Evolutionary conservation across 2,113 vertebrate genomes (phyloP).

Genomic region (Miniopterus natalensis): DNA sequence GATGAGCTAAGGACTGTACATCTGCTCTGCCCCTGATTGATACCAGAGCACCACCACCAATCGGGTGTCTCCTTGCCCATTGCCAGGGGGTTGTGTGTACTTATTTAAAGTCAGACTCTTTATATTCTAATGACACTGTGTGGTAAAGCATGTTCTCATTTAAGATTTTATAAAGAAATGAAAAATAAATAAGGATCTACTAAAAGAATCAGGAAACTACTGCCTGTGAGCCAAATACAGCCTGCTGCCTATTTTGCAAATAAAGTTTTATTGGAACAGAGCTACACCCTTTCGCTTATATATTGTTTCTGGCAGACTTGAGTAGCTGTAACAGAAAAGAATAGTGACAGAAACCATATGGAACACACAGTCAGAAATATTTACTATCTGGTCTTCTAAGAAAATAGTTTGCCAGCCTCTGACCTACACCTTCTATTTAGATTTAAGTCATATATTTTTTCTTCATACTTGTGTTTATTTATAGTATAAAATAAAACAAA

Average conservation of each 20-base stretch:
- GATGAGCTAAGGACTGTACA: too few relatives aligned
- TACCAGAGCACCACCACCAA: too few relatives aligned
- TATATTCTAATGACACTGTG: neutral
- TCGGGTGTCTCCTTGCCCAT: too few relatives aligned
- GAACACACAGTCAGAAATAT: neutral
- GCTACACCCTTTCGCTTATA: neutral
- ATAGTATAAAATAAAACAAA: neutral
- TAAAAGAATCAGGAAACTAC: neutral
- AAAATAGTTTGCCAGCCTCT: neutral
- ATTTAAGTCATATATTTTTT: neutral
- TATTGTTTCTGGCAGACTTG: neutral
- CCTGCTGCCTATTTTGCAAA: neutral
- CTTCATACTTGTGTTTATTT: neutral
- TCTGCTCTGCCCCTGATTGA: too few relatives aligned
- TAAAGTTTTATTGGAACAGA: neutral
- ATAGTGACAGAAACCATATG: neutral
- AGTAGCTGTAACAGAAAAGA: neutral
- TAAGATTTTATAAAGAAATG: neutral
- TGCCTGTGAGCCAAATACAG: neutral
- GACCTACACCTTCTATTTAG: neutral
- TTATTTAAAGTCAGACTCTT: neutral
- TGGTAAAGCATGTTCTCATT: neutral
- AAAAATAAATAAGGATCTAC: neutral
- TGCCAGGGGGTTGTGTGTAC: neutral
- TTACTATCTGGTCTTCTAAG: neutral